Base-by-base conservation (phyloP, 2,888 invertebrate species). In the Colletes collaris region DNA sequence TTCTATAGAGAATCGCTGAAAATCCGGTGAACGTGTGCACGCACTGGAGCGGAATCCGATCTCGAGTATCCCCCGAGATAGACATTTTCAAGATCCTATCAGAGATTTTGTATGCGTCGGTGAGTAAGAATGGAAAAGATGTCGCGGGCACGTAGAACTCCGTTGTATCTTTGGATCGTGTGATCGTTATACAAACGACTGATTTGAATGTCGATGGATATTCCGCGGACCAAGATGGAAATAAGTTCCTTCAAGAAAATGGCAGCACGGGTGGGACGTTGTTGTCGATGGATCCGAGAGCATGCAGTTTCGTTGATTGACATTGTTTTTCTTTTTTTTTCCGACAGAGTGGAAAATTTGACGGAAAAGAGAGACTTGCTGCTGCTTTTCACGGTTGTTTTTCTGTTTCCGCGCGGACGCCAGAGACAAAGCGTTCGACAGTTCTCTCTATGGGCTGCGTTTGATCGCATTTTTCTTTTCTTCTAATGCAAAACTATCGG, bases 1-100 rank as follows among this genome's bases (percentile, higher is more conserved):
- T 60, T 40, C 19, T 11, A 27, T 1, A 35, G n/a, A 5, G 59
- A 19, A 11, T 53, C 49, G 40, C 10, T 1, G 60, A 44, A 58
- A 65, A 60, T 19, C 46, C 49, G 46, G 7, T 44, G 13, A 27
- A 59, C n/a, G 52, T 16, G 55, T 16, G 27, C 44, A 52, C 55
- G 63, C 56, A 46, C 3, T 16, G 13, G 11, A 11, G 49, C n/a
- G 53, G 67, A 63, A 46, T 64, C 49, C 37, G 16, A 27, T 49
- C 44, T 27, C 16, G 19, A 44, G 58, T 60, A 46, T 71, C 52
- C 58, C 44, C 11, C 62, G 3, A 11, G 53, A 63, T 35, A 69
- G 52, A 60, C 52, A 11, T 76, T 55, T 46, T 19, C 56, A 49
- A 56, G 65, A 44, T 64, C 64, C 71, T 66, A 70, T 79, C 76